Conservation (phyloP, 2,797 vertebrate genomes). For the Miichthys miiuy region DNA sequence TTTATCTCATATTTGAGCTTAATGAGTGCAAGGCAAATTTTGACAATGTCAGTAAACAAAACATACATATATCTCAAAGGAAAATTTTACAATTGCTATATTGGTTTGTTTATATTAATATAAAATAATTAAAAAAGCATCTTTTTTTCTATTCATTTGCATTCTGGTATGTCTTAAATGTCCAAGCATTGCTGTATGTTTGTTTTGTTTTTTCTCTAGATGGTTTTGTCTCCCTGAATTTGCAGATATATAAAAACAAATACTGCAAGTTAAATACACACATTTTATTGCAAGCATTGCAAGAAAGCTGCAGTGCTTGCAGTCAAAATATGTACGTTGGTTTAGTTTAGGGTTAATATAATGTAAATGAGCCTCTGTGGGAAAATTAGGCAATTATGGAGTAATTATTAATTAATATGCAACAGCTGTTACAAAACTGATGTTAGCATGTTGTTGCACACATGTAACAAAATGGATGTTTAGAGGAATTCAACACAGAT, state of each 20-base stretch:
- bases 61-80: background rate
- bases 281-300: background rate
- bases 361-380: constrained; percentile 39
- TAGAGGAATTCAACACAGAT: constrained; percentile 1
- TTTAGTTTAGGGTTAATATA: constrained; percentile 19
- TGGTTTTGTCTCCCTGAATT: background rate
- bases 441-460: constrained; percentile 13
- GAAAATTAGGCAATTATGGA: constrained; percentile 34
- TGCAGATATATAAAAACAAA: constrained; percentile 7
- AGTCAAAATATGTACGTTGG: constrained; percentile 22
- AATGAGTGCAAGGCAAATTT: constrained; percentile 45
- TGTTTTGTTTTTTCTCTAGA: background rate
- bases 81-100: constrained; percentile 3
- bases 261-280: background rate
- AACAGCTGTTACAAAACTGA: constrained; percentile 42
- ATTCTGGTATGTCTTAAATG: background rate
- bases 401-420: constrained; percentile 51
- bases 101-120: constrained; percentile 24
- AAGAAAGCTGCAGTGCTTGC: constrained; percentile 4
- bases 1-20: constrained; percentile 35
- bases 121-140: background rate
- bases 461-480: constrained; percentile 11
- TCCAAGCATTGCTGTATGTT: constrained; percentile 2
- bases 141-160: constrained; percentile 12
- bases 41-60: constrained; percentile 26